These are phyloP conservation scores for Apis florea DNA, from an alignment of 1,140 invertebrate species.

Conservation along the genomic window DNA sequence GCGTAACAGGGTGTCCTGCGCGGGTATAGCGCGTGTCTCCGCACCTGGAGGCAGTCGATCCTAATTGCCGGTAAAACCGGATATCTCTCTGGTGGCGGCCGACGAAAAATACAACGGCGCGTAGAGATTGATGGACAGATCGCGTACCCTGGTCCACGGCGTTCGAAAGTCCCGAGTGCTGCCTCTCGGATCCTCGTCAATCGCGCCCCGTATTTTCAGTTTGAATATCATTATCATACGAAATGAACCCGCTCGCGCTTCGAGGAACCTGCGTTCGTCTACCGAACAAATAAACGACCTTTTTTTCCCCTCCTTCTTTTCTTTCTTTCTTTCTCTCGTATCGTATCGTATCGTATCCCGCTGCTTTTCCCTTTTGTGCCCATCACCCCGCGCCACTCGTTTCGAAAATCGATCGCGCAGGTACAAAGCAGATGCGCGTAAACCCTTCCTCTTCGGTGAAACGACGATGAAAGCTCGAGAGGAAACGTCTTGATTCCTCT, in stretches of 20 bases:
- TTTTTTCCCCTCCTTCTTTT: conserved; percentile 36
- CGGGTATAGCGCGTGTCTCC: background rate
- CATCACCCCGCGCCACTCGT: background rate
- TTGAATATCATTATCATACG: conserved; percentile 55
- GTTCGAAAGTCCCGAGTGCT: conserved; percentile 9
- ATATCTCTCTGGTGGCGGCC: background rate
- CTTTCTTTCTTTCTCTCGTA: background rate
- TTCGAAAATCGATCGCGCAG: conserved; percentile 59
- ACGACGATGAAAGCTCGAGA: conserved; percentile 39
- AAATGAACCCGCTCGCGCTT: conserved; percentile 25
- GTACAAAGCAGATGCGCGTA: conserved; percentile 59
- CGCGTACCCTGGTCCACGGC: background rate
- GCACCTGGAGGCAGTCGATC: conserved; percentile 15
- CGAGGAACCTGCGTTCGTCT: conserved; percentile 37
- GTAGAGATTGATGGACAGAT: conserved; percentile 30
- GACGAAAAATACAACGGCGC: conserved; percentile 26
- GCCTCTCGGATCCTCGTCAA: conserved; percentile 39
- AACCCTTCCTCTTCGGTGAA: conserved; percentile 25
- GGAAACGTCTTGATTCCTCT: conserved; percentile 61
- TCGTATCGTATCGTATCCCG: background rate
- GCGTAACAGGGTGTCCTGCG: background rate
- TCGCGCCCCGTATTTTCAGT: conserved; percentile 47
- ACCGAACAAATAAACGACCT: conserved; percentile 50
- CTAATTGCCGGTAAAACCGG: conserved; percentile 38
- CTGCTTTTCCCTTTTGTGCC: conserved; percentile 14